Percentiles rank a stretch among this genome's conserved stretches.
Conservation (phyloP, 53 echinoderm and acorn worm species). For the Stichopus horrens region DNA sequence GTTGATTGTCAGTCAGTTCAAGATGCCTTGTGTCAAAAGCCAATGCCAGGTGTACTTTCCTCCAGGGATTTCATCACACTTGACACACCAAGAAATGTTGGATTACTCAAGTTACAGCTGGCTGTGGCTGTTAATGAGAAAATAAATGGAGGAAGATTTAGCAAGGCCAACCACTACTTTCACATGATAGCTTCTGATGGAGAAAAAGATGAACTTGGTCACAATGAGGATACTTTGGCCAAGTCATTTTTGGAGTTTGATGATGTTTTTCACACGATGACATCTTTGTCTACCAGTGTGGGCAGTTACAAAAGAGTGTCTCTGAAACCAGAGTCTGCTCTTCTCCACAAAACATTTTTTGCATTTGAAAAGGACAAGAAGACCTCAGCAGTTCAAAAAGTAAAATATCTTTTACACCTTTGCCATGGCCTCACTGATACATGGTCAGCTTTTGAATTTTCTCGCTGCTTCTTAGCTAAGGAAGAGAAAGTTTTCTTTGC, state of each 20-base stretch:
- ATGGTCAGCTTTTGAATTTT: conserved; percentile 6
- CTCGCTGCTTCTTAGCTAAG: conserved; percentile 19
- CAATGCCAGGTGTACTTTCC: background rate
- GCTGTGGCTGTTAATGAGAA: conserved; percentile 15
- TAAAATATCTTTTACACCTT: conserved; percentile 15
- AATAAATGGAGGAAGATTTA: background rate
- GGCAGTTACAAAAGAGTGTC: background rate
- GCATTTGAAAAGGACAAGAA: background rate
- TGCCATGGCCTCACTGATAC: background rate
- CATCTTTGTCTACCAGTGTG: background rate
- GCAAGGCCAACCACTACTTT: background rate
- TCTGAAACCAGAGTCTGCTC: background rate
- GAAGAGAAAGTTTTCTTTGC: conserved; percentile 9
- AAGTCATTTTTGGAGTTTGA: background rate
- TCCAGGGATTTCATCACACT: conserved; percentile 25
- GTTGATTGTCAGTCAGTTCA: background rate
- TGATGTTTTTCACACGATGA: background rate
- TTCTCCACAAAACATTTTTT: conserved; percentile 6
- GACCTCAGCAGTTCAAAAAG: conserved; percentile 14
- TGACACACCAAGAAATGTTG: conserved; percentile 8
- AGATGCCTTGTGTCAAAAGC: background rate
- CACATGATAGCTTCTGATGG: background rate
- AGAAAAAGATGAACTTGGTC: conserved; percentile 11
- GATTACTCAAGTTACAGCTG: conserved; percentile 17
- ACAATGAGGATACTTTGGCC: background rate